These are phyloP conservation scores for Mungos mungo DNA, from an alignment of 2,113 vertebrate genomes.

Conservation along the genomic window DNA sequence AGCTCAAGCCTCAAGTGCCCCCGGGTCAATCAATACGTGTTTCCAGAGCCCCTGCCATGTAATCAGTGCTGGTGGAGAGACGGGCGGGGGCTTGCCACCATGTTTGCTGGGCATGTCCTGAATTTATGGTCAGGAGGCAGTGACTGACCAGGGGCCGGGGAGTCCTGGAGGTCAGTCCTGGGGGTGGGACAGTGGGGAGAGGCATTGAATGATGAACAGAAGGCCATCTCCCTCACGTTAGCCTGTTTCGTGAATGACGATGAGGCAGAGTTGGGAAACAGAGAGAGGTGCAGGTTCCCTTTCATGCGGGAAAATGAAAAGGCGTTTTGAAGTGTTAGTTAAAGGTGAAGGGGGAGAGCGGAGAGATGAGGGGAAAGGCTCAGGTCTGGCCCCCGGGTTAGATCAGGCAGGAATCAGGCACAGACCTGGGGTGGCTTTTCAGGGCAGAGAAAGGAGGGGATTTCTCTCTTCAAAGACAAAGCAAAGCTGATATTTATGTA, in stretches of 20 bases:
- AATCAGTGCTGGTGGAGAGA: background rate
- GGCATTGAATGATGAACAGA: accelerated
- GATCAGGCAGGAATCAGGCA: background rate
- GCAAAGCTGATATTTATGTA: background rate
- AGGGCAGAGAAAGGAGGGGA: background rate
- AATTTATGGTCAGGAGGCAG: background rate
- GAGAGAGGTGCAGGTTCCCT: background rate
- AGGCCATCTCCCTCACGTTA: no score
- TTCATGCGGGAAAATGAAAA: background rate
- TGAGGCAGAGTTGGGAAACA: background rate
- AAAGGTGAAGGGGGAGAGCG: background rate
- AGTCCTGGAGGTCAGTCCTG: background rate
- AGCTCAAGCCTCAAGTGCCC: background rate
- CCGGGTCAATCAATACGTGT: background rate
- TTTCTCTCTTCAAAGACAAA: background rate
- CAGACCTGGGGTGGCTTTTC: background rate
- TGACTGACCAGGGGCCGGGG: background rate
- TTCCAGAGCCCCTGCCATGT: background rate
- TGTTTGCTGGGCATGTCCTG: background rate
- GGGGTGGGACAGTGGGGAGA: no score
- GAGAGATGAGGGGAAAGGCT: no score
- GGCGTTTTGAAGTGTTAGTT: background rate
- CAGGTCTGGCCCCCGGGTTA: background rate
- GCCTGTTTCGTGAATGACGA: accelerated
- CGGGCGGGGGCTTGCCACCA: accelerated